phyloP scores from a whole-genome alignment of 2,797 vertebrate genomes.

The Peromyscus aztecus region DNA sequence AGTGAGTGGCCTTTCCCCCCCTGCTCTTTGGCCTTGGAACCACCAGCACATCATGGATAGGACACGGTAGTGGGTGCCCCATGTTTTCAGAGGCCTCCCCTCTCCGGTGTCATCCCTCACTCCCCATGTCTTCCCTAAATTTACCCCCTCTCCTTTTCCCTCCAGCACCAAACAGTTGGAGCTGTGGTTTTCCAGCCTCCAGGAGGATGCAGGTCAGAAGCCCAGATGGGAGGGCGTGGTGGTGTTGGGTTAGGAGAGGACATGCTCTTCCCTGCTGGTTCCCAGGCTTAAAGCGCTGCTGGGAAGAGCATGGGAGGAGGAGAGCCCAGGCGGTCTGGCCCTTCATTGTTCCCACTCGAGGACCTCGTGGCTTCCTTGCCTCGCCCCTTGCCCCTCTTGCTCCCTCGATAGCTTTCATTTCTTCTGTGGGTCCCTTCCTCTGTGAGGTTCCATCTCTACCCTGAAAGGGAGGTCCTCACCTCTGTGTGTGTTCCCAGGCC shows the following conservation, averaged over 20 bases:
- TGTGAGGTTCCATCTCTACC: background rate
- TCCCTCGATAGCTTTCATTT: background rate
- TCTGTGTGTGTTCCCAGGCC: background rate
- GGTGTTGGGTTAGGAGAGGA: background rate
- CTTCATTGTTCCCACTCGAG: background rate
- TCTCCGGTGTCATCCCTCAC: background rate
- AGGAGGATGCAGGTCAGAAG: conserved; percentile 92
- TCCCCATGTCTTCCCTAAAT: background rate
- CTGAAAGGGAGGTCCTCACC: no score
- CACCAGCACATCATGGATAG: background rate
- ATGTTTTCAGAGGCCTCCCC: background rate
- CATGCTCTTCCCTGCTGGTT: background rate
- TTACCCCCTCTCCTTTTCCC: conserved; percentile 13
- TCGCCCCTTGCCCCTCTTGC: background rate
- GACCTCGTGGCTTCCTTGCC: background rate
- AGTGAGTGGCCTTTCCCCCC: conserved; percentile 89
- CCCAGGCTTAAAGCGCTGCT: background rate
- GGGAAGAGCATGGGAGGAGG: background rate
- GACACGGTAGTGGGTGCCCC: background rate
- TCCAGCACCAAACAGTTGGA: conserved; percentile 94
- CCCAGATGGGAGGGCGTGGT: background rate
- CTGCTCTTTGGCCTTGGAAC: background rate
- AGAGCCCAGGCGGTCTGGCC: background rate
- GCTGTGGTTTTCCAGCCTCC: conserved; percentile 95
- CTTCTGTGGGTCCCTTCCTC: background rate